These are phyloP conservation scores for Achroia grisella DNA, from an alignment of 1,140 invertebrate genomes.

Conservation along the genomic window DNA sequence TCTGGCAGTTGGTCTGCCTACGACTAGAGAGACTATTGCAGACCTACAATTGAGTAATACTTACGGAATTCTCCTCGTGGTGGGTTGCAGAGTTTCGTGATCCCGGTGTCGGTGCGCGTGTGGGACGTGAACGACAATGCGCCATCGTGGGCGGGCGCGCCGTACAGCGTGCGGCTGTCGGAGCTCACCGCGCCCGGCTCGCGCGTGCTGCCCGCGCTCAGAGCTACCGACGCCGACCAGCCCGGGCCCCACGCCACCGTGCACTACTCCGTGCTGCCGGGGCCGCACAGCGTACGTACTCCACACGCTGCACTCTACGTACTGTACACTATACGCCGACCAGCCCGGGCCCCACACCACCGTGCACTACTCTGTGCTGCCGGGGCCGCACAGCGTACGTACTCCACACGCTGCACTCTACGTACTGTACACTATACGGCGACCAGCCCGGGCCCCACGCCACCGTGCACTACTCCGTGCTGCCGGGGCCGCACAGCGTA, in stretches of 20 bases:
- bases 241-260: slow-evolving; percentile 92
- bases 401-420: too few species aligned
- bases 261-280: slow-evolving; percentile 85
- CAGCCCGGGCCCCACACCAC: slow-evolving; percentile 92
- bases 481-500: slow-evolving; percentile 53
- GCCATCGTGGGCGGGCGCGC: slow-evolving; percentile 86
- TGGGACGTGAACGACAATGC: slow-evolving; percentile 95
- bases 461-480: slow-evolving; percentile 89
- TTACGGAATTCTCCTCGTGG: too few species aligned
- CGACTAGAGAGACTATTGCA: too few species aligned
- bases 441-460: slow-evolving; percentile 91
- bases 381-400: slow-evolving; percentile 22
- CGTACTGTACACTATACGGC: slow-evolving; percentile 16
- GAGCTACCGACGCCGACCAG: slow-evolving; percentile 89
- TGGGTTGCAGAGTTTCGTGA: slow-evolving; percentile 82
- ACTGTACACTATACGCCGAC: slow-evolving; percentile 69
- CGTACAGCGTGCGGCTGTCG: slow-evolving; percentile 87
- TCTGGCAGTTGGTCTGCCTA: too few species aligned
- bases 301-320: neutral
- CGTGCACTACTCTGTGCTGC: slow-evolving; percentile 88
- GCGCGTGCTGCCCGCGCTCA: slow-evolving; percentile 81
- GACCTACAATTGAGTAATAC: too few species aligned
- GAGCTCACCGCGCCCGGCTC: slow-evolving; percentile 90
- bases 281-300: slow-evolving; percentile 1
- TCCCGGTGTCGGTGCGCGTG: slow-evolving; percentile 93